phyloP scores from a whole-genome alignment of 2,888 invertebrate genomes.

The Congeria kusceri region DNA sequence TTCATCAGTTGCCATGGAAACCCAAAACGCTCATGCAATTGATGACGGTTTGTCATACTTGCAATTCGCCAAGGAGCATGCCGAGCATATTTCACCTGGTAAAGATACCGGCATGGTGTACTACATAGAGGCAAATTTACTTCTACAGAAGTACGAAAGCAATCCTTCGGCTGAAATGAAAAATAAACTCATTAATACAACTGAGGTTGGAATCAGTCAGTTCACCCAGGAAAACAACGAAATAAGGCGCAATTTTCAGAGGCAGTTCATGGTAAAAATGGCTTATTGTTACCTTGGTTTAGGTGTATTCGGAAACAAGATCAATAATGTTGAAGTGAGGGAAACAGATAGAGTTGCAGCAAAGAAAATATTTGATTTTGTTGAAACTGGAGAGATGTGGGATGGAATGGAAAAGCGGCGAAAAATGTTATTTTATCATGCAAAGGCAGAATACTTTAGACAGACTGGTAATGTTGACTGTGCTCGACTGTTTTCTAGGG shows the following conservation, averaged over 20 bases:
- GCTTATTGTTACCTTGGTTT: constrained; percentile 61
- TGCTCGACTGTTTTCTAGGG: constrained; percentile 23
- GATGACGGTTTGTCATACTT: constrained; percentile 45
- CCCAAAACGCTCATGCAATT: constrained; percentile 21
- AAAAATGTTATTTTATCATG: constrained; percentile 52
- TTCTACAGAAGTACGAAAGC: constrained; percentile 54
- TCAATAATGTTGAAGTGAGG: constrained; percentile 24
- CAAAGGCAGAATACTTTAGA: constrained; percentile 41
- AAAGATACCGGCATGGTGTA: constrained; percentile 64
- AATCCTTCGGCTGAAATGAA: constrained; percentile 39
- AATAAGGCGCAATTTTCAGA: constrained; percentile 58
- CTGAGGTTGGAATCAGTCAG: constrained; percentile 51
- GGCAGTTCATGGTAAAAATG: constrained; percentile 59
- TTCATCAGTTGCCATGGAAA: constrained; percentile 31
- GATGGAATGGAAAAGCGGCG: constrained; percentile 41
- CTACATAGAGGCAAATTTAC: constrained; percentile 62
- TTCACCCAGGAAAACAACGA: constrained; percentile 55
- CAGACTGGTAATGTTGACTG: constrained; percentile 12
- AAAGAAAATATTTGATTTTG: constrained; percentile 40
- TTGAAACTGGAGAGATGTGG: constrained; percentile 49
- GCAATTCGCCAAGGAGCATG: constrained; percentile 51
- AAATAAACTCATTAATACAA: constrained; percentile 42
- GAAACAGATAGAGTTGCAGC: constrained; percentile 38
- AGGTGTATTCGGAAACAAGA: constrained; percentile 49
- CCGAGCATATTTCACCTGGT: constrained; percentile 47